Conservation (phyloP, 2,797 vertebrate species). For the Lutjanus campechanus region DNA sequence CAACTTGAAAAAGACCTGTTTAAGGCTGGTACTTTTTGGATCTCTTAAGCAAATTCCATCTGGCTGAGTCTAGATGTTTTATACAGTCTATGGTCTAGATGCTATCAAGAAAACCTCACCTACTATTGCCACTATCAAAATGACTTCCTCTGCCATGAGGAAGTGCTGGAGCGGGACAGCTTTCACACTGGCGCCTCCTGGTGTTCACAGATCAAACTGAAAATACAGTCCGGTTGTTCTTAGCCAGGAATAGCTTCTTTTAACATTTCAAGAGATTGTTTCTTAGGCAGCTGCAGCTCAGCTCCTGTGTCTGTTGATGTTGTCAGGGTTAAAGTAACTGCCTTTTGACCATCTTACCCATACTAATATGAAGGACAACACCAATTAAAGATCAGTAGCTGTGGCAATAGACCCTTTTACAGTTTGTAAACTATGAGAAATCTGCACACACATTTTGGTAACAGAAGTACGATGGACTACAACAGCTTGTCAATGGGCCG, state of each 20-base stretch:
- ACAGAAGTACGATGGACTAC: too few relatives aligned
- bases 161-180: background rate
- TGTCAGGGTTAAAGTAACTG: background rate
- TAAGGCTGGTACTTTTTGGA: too few relatives aligned
- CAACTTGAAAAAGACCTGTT: too few relatives aligned
- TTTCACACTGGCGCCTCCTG: slow-evolving; percentile 10
- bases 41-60: too few relatives aligned
- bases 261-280: background rate
- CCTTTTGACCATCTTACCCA: background rate
- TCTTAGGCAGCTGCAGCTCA: background rate
- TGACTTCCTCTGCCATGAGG: background rate
- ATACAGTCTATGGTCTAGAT: too few relatives aligned
- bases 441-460: too few relatives aligned
- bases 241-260: background rate
- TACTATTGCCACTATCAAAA: background rate
- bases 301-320: background rate
- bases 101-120: background rate
- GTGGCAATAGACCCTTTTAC: too few relatives aligned
- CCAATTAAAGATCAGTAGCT: background rate
- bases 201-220: background rate
- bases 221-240: background rate
- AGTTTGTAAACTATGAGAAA: too few relatives aligned
- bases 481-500: too few relatives aligned
- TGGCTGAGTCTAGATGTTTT: too few relatives aligned
- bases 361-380: background rate